Conservation (phyloP, 1,140 invertebrate species). For the Lordiphosa clarofinis region DNA sequence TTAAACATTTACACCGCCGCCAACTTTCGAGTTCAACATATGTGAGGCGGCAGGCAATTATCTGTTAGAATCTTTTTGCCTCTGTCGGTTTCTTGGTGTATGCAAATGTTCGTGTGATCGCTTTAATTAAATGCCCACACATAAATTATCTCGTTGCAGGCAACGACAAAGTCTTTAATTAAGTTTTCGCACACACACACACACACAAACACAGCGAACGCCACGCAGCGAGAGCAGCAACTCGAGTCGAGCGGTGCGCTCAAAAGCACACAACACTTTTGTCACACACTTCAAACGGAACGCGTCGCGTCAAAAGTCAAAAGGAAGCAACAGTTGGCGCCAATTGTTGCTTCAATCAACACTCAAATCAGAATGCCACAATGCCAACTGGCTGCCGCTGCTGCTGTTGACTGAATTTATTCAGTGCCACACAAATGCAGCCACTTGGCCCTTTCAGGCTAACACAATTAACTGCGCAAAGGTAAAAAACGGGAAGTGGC, state of each 20-base stretch:
- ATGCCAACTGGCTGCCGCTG: slow-evolving; percentile 17
- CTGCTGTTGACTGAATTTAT: slow-evolving; percentile 28
- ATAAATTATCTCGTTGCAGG: slow-evolving; percentile 58
- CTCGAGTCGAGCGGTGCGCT: slow-evolving; percentile 31
- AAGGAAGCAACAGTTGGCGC: slow-evolving; percentile 67
- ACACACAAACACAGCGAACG: slow-evolving; percentile 12
- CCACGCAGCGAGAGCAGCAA: neutral
- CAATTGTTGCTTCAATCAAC: slow-evolving; percentile 74
- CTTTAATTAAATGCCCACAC: slow-evolving; percentile 71
- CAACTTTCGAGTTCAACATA: slow-evolving; percentile 40
- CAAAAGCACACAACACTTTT: slow-evolving; percentile 63
- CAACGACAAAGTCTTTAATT: slow-evolving; percentile 63
- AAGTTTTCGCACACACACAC: slow-evolving; percentile 36
- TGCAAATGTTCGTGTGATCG: slow-evolving; percentile 67
- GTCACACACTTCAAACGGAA: slow-evolving; percentile 33
- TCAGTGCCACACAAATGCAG: slow-evolving; percentile 35
- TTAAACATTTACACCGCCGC: slow-evolving; percentile 40
- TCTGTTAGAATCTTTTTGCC: slow-evolving; percentile 19
- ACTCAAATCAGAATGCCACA: slow-evolving; percentile 32
- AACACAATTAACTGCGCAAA: slow-evolving; percentile 44
- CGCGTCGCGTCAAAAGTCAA: slow-evolving; percentile 39
- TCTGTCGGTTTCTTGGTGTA: slow-evolving; percentile 27
- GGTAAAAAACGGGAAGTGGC: slow-evolving; percentile 5
- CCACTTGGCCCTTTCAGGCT: slow-evolving; percentile 42
- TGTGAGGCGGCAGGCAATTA: slow-evolving; percentile 50